Evolutionary conservation across 2,888 invertebrate species (phyloP), one percentile per base, ranked within the genome.

Genomic region (Margaritifera margaritifera): DNA sequence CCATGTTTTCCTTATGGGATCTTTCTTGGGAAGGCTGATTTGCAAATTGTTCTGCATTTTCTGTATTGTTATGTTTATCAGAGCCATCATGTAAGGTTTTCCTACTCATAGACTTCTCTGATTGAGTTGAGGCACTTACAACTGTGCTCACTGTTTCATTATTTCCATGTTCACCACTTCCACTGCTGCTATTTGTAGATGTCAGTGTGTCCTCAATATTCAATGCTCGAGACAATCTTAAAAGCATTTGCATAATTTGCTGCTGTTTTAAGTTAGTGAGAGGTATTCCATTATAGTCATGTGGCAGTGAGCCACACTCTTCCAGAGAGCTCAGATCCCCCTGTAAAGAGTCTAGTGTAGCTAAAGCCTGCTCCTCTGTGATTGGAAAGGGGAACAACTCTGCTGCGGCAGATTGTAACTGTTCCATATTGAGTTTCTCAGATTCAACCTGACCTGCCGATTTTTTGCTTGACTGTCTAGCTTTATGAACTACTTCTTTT

Each of bases 271-370:
- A 68, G 31, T 85, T 84, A 18, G 83, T 85, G 58, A 86, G 68
- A 22, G 82, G 83, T 56, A 86, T 77, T 18, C 86, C 86, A 75
- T 79, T 81, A 64, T 85, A 84, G 62, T 84, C 83, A 42, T 77
- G 78, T 52, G 86, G 86, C 42, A 86, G 69, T 15, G 82, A 78
- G 55, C 77, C 79, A 42, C 68, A 70, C 50, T 83, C 83, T 65
- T 84, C 84, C 52, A 86, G 58, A 8, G 85, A 84, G 31, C 79
- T 76, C 65, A 84, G 82, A 57, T 85, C 86, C n/a, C 81, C 79
- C 61, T 78, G 78, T n/a, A 84, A 62, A n/a, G 84, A 83, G 64
- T 84, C 83, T 59, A 82, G 69, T 20, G 77, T 77, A 52, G 77
- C 77, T 50, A 77, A 60, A n/a, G 77, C 77, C 59, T 77, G 74